Evolutionary conservation across 2,113 vertebrate species (phyloP), one percentile per base, ranked within the genome.

Genomic region (Sinocyclocheilus maitianheensis): DNA sequence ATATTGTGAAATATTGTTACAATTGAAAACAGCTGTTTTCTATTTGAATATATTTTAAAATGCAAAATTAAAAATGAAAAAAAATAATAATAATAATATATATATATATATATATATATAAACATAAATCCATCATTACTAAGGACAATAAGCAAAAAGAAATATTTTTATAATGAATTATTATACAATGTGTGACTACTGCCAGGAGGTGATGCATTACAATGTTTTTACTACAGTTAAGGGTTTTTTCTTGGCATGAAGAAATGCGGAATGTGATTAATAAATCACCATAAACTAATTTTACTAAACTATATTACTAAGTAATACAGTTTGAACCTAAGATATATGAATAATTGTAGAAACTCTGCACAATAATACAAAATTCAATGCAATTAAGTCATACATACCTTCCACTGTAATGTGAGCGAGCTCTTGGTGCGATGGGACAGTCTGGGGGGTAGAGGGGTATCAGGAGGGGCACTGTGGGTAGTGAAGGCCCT

Each of bases 401-500:
- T 13, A 26, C 20, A 84, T 91, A 97, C 96, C 96, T 97, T 97
- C 96, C 96, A 97, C 20, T 97, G 96, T 81, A 97, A 91, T 77
- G 96, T 96, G 40, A 97, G 93, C 48, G 96, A 96, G 90, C 93
- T 97, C 92, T 96, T 96, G 93, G 95, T 96, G 91, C 95, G 94
- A 87, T 97, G 96, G 0, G 96, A 95, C 87, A 97, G 91, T 90
- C 96, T 95, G 51, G 96, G 96, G 69, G 96, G 95, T 81, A 94
- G 94, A 77, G 96, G 96, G 90, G 93, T 93, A 63, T 97, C 96
- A 0, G 96, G 96, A 12, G 93, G 94, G 51, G 94, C 95, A 92
- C 96, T 95, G 91, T 95, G 95, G 58, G 96, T 97, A 89, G 95
- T 96, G 92, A 97, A 97, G 90, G 95, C 95, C 26, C 93, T 94